Base-by-base conservation (phyloP, 2,113 vertebrate species). In the Platysternon megacephalum region DNA sequence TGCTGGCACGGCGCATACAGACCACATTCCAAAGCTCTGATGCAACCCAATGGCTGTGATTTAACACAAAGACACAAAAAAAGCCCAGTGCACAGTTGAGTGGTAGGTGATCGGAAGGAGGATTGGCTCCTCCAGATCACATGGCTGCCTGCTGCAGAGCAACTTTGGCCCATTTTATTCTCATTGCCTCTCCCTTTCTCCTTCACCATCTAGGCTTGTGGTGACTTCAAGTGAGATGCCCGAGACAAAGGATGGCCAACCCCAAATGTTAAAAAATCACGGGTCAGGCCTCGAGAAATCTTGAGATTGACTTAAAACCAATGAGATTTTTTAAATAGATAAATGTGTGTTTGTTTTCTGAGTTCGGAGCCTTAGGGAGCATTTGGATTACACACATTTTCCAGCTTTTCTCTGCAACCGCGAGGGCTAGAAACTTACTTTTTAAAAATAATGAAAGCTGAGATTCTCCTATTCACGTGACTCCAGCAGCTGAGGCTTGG, bases 1-100 rank as follows among this genome's bases (percentile, higher is more conserved):
- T 53, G 39, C 46, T 42, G 58, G 32, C 48, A 53, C 10, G 5
- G 79, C 85, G 49, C 48, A 9, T 48, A 76, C 83, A 61, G 87
- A 39, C 74, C 80, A 49, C 87, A 78, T 88, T 94, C 93, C 93
- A 85, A 68, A 82, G 82, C 55, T 29, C 72, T 91, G 93, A 91
- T 48, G n/a, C 52, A 87, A 82, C 29, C 39, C 51, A 84, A 32
- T 2, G 2, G n/a, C 68, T 51, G 61, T 39, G 89, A 58, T 48
- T 74, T 39, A 84, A 42, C 86, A 68, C 84, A 72, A 61, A 49
- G 61, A 55, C 78, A 53, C 51, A 88, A 6, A 53, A 49, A 74
- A 46, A 29, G 44, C 42, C 58, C 56, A 80, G n/a, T 22, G 13
- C n/a, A 39, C 17, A 48, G 78, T 32, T n/a, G 55, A 68, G 21